Evolutionary conservation across 2,113 vertebrate species (phyloP).

Genomic region (Dipodomys merriami): DNA sequence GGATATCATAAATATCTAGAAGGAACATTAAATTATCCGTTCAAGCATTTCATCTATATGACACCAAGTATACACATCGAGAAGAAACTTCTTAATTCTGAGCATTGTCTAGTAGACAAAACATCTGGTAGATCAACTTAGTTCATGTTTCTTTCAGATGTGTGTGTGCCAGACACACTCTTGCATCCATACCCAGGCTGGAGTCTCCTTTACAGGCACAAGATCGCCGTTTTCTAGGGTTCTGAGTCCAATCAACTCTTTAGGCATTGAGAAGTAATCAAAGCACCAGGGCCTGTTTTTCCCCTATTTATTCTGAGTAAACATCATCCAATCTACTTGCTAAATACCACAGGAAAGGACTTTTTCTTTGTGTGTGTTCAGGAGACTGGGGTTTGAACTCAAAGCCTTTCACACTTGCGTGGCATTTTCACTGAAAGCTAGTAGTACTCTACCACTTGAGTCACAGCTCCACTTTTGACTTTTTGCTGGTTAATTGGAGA

Average conservation of each 20-base stretch:
- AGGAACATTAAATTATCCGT: background rate
- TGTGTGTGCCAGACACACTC: background rate
- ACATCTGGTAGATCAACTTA: conserved; percentile 57
- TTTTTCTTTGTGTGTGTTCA: background rate
- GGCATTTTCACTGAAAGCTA: too few relatives aligned
- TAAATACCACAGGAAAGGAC: background rate
- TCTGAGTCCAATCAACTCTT: background rate
- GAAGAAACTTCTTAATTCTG: conserved; percentile 32
- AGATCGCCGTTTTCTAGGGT: background rate
- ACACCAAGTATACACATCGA: conserved; percentile 43
- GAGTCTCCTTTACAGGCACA: background rate
- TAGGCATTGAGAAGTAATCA: background rate
- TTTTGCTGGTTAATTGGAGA: too few relatives aligned
- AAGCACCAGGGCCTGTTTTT: background rate
- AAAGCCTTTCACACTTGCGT: too few relatives aligned
- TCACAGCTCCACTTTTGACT: too few relatives aligned
- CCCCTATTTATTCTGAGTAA: background rate
- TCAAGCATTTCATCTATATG: conserved; percentile 64
- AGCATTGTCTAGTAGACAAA: conserved; percentile 62
- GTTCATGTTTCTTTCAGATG: conserved; percentile 56
- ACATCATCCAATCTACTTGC: background rate
- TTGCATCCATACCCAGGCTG: background rate
- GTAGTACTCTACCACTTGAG: too few relatives aligned
- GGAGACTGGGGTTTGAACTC: too few relatives aligned
- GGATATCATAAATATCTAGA: conserved; percentile 49